phyloP scores from a whole-genome alignment of 2,888 invertebrate genomes.

The Hypercompe scribonia region DNA sequence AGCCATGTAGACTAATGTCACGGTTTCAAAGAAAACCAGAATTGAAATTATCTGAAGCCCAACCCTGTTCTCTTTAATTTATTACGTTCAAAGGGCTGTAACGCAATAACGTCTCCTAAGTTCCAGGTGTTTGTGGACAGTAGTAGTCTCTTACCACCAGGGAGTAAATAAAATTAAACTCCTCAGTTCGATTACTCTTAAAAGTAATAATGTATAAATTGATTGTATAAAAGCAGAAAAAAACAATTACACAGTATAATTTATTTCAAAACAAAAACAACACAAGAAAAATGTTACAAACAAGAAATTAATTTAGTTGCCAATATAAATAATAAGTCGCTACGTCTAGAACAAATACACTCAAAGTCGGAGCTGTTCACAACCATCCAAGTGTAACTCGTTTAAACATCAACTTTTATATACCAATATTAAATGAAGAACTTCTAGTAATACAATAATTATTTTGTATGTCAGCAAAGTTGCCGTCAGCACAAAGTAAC shows the following conservation, averaged over 20 bases:
- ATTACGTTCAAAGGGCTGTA: neutral
- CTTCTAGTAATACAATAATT: conserved; percentile 45
- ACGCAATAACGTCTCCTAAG: neutral
- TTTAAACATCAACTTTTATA: conserved; percentile 34
- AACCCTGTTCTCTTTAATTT: neutral
- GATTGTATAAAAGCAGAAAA: neutral
- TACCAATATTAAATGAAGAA: conserved; percentile 32
- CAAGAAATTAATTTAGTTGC: neutral
- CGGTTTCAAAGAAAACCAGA: neutral
- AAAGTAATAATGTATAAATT: neutral
- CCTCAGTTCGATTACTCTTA: neutral
- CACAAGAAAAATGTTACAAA: neutral
- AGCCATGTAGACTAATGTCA: neutral
- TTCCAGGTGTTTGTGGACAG: too few species aligned
- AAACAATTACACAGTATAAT: neutral
- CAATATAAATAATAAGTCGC: neutral
- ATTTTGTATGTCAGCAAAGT: conserved; percentile 44
- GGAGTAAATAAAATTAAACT: neutral
- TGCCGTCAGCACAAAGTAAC: conserved; percentile 35
- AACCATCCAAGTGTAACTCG: conserved; percentile 23
- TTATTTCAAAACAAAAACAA: neutral
- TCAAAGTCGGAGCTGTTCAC: conserved; percentile 5
- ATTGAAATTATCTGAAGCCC: neutral
- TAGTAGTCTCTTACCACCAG: neutral
- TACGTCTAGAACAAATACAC: neutral